Conservation (phyloP, 2,888 invertebrate species). For the Zaprionus lineosus region DNA sequence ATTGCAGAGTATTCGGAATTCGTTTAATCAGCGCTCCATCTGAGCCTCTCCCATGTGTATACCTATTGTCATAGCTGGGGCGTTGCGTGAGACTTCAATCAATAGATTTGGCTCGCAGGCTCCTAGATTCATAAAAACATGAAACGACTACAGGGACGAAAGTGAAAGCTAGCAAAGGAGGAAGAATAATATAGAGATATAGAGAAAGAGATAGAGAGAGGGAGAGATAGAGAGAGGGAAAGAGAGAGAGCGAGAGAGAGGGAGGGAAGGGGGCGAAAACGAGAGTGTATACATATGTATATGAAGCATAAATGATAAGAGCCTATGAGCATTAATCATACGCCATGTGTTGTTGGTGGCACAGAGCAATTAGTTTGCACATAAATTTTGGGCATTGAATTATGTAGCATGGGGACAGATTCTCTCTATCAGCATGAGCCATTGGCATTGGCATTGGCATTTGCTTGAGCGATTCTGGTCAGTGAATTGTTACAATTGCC, state of each 20-base stretch:
- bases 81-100: slow-evolving; percentile 60
- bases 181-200: no score
- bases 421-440: slow-evolving; percentile 12
- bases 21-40: no score
- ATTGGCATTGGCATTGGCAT: no score
- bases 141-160: no score
- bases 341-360: slow-evolving; percentile 62
- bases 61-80: slow-evolving; percentile 38
- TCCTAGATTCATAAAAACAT: slow-evolving; percentile 9
- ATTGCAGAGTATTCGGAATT: slow-evolving; percentile 11
- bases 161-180: no score
- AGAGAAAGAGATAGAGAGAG: no score
- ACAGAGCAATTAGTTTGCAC: slow-evolving; percentile 62
- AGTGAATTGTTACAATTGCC: slow-evolving; percentile 62
- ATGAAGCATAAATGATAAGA: slow-evolving; percentile 50
- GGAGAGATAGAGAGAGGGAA: no score
- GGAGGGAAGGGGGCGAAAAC: background rate
- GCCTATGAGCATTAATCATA: slow-evolving; percentile 65
- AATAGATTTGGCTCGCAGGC: slow-evolving; percentile 59
- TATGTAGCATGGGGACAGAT: slow-evolving; percentile 47
- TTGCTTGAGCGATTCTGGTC: slow-evolving; percentile 21
- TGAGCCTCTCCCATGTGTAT: no score
- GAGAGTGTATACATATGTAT: background rate
- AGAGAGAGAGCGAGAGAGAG: no score
- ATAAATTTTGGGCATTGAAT: slow-evolving; percentile 58